Conservation (phyloP, 2,113 vertebrate genomes). For the Muntiacus reevesi region DNA sequence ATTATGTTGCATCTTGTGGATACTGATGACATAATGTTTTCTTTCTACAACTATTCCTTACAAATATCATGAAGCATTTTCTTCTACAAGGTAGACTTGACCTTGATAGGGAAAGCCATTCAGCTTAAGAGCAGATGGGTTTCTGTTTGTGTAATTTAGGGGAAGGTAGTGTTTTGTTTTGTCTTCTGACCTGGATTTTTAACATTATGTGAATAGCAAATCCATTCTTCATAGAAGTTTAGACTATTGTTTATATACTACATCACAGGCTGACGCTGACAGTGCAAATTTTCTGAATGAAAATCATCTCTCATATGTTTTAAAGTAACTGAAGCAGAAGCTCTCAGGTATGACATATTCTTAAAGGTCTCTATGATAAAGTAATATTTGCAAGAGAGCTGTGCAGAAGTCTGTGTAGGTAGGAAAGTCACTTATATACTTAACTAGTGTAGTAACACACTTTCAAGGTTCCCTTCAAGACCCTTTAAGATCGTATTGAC, state of each 20-base stretch:
- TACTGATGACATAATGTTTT: neutral
- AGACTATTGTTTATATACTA: constrained; percentile 2
- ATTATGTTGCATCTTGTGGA: neutral
- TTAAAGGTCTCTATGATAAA: constrained; percentile 36
- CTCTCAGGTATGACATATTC: neutral
- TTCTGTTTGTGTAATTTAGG: constrained; percentile 17
- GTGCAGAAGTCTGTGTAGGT: neutral
- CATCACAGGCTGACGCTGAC: constrained; percentile 13
- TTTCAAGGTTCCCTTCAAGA: neutral
- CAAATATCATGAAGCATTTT: neutral
- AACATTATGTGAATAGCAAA: neutral
- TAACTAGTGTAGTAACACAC: constrained; percentile 3
- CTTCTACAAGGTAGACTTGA: neutral
- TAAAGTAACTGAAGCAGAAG: constrained; percentile 15
- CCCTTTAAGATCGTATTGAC: constrained; percentile 39
- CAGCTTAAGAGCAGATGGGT: neutral
- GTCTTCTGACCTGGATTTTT: constrained; percentile 19
- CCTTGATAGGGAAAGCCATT: neutral
- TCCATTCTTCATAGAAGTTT: constrained; percentile 33
- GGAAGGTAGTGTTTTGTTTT: neutral
- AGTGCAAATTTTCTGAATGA: constrained; percentile 18
- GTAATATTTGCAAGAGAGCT: constrained; percentile 23
- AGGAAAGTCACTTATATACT: constrained; percentile 35
- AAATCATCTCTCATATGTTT: constrained; percentile 31
- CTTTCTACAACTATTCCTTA: neutral